Base-by-base conservation (phyloP, 2,797 vertebrate species). In the Microctenopoma steveboyesi region DNA sequence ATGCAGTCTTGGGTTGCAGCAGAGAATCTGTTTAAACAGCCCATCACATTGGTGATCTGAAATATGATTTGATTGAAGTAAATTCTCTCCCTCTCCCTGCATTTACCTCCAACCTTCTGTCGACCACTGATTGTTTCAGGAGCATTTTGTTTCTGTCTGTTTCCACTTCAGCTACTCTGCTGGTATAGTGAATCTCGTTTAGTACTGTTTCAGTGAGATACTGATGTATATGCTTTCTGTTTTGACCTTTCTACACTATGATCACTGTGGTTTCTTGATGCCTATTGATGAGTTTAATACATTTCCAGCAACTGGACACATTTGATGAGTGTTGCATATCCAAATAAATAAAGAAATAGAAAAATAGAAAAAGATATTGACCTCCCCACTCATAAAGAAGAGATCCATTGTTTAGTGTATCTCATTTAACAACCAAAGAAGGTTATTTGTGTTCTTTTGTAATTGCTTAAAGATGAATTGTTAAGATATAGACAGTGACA, bases 1-100 rank as follows among this genome's bases (percentile, higher is more conserved):
- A 87, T 61, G 79, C 63, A 74, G 66, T 66, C 55, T 64, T 60
- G 73, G 69, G 56, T 77, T 73, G 76, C 54, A 72, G 85, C 48
- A 67, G 68, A 3, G 3, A 40, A 14, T 84, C 78, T 74, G 71
- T 72, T 79, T 74, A 82, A 79, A 82, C 61, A 65, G 62, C 76
- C n/a, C 39, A 51, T 61, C 74, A 68, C 64, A 69, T 53, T 48
- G 54, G 46, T 64, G 72, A 83, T 76, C 54, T 66, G 70, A 76
- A 84, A 78, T 82, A 72, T 63, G 61, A 74, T 73, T 79, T 55
- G 10, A 52, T 75, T 48, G 4, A 47, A 63, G 65, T 76, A 76
- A 13, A 22, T 22, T 52, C 49, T 14, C 16, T 14, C 35, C 28
- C 40, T 52, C 50, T 53, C 0, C 3, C 22, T 25, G 63, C 0